Percentiles rank a stretch among this genome's conserved stretches.
These are phyloP conservation scores for Bhutanitis thaidina DNA, from an alignment of 2,888 invertebrate species.

Conservation along the genomic window DNA sequence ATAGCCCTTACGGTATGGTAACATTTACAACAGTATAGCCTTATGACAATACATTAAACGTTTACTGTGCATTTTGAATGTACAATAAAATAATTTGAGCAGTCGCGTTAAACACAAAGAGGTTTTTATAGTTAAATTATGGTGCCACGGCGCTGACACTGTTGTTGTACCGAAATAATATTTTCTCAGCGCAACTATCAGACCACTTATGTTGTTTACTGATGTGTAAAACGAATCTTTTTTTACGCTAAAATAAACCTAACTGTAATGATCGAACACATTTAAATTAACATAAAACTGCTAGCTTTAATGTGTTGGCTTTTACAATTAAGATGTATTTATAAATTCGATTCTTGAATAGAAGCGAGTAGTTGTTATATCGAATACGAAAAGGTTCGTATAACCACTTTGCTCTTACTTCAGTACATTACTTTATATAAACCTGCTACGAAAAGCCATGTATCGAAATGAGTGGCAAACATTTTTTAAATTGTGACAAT, in stretches of 20 bases:
- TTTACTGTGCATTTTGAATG: constrained; percentile 4
- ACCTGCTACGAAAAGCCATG: too few relatives aligned
- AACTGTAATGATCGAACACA: background rate
- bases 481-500: too few relatives aligned
- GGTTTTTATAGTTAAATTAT: constrained; percentile 4
- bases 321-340: too few relatives aligned
- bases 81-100: constrained; percentile 10
- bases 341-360: too few relatives aligned
- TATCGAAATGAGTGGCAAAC: too few relatives aligned
- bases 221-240: background rate
- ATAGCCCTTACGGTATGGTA: background rate
- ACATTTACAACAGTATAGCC: background rate
- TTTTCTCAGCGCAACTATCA: background rate
- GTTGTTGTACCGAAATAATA: background rate
- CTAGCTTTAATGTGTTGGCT: too few relatives aligned
- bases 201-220: too few relatives aligned
- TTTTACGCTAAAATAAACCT: background rate
- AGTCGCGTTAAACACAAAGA: constrained; percentile 1
- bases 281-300: background rate
- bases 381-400: too few relatives aligned
- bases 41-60: constrained; percentile 1
- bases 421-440: too few relatives aligned
- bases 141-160: background rate
- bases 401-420: too few relatives aligned
- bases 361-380: too few relatives aligned